A percentile compares a stretch with the other conserved stretches of the same genome.
phyloP scores from a whole-genome alignment of 2,797 vertebrate genomes.

The Distichodus sexfasciatus region DNA sequence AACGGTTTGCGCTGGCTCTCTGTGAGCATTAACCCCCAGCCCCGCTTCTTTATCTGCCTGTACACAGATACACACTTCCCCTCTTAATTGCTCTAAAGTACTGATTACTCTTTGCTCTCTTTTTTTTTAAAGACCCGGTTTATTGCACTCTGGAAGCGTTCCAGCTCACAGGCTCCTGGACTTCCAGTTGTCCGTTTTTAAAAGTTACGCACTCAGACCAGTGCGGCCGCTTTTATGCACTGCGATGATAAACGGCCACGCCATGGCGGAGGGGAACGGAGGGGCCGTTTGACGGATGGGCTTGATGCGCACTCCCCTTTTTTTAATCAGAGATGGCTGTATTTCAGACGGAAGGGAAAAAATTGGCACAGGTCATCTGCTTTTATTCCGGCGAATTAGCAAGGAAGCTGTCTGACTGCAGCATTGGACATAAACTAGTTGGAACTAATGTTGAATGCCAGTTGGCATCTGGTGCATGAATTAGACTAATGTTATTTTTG shows the following conservation, averaged over 20 bases:
- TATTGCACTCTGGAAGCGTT: slow-evolving; percentile 62
- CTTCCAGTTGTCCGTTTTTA: background rate
- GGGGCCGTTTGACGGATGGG: slow-evolving; percentile 56
- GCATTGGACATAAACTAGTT: slow-evolving; percentile 42
- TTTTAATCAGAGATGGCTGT: slow-evolving; percentile 65
- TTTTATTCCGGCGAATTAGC: slow-evolving; percentile 65
- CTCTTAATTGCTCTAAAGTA: slow-evolving; percentile 12
- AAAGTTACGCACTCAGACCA: slow-evolving; percentile 54
- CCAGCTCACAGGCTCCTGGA: slow-evolving; percentile 51
- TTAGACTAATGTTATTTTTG: slow-evolving; percentile 38
- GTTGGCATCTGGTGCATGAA: slow-evolving; percentile 57
- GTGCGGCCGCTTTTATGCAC: slow-evolving; percentile 64
- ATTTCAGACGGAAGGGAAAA: slow-evolving; percentile 61
- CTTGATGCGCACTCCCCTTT: slow-evolving; percentile 57
- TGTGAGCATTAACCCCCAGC: slow-evolving; percentile 8
- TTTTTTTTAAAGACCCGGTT: slow-evolving; percentile 34
- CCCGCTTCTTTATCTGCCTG: slow-evolving; percentile 3
- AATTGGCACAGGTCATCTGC: slow-evolving; percentile 60
- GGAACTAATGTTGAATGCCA: slow-evolving; percentile 56
- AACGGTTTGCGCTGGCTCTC: background rate
- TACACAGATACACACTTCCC: background rate
- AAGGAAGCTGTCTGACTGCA: slow-evolving; percentile 53
- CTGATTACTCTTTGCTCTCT: background rate
- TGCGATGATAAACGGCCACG: slow-evolving; percentile 59
- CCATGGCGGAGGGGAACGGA: slow-evolving; percentile 45